Conservation (phyloP, 2,888 invertebrate species). For the Syrphus vitripennis region DNA sequence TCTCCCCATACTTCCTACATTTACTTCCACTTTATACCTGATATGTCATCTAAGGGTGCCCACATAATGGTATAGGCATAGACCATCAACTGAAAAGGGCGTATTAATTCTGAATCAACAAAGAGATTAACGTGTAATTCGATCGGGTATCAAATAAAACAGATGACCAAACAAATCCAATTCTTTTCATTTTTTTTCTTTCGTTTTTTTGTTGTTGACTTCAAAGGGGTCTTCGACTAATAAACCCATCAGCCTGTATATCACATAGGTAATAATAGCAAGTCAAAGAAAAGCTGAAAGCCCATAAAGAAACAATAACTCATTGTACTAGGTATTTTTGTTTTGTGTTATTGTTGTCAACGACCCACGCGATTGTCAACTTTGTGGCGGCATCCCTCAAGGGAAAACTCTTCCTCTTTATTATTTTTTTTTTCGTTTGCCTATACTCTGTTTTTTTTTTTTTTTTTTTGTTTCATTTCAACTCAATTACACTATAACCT, state of each 20-base stretch:
- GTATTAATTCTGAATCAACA: constrained; percentile 70
- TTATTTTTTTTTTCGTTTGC: not conserved
- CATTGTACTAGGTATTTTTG: not conserved
- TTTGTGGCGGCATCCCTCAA: constrained; percentile 62
- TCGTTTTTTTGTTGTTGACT: too few relatives aligned
- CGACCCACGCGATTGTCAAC: constrained; percentile 45
- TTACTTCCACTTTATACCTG: constrained; percentile 46
- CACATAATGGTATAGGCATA: not conserved
- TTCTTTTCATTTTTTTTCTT: too few relatives aligned
- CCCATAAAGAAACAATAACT: constrained; percentile 69
- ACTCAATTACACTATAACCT: constrained; percentile 67
- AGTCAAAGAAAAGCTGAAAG: constrained; percentile 45
- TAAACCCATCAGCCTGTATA: not conserved
- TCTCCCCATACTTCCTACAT: not conserved
- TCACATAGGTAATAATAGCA: not conserved
- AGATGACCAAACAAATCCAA: constrained; percentile 72
- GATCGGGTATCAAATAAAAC: constrained; percentile 72
- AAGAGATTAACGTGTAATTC: constrained; percentile 70
- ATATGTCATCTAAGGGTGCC: constrained; percentile 68
- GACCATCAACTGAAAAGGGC: constrained; percentile 34
- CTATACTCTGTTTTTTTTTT: too few relatives aligned
- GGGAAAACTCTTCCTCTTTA: not conserved
- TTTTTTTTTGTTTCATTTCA: constrained; percentile 59
- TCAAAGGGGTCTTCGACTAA: constrained; percentile 43
- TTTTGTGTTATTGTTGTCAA: constrained; percentile 21